Evolutionary conservation across 2,888 invertebrate species (phyloP), one percentile per base, ranked within the genome.

Genomic region (Sceliomorpha sp.): DNA sequence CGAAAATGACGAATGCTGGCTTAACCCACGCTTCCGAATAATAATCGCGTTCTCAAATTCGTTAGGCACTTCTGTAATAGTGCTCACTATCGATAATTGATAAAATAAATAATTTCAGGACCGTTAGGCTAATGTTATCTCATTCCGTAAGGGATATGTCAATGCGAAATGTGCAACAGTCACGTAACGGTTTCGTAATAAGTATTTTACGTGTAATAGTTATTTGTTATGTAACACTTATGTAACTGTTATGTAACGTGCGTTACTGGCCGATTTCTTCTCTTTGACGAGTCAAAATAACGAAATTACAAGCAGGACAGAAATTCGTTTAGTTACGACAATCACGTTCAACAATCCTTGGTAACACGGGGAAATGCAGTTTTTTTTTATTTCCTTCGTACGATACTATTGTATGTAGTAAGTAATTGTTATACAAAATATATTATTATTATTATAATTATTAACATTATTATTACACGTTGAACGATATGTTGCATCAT

Each of bases 401-500:
- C 66, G 48, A 34, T 42, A 14, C 51, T 59, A 45, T 12, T 40
- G 34, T 24, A 51, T 50, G 50, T 58, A 59, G 45, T 59, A 51
- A 59, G 59, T 66, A 58, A 42, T 66, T 8, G 40, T 66, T 53
- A 66, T 66, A 66, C 50, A 66, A 66, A 66, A 66, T 66, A 66
- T 66, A 66, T 66, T 40, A 34, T 34, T 37, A 48, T 58, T 32
- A 12, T 39, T 20, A 39, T 15, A 9, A 2, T n/a, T 44, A 55
- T 34, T 12, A 56, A 37, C 45, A 45, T 50, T 51, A 56, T 56
- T 55, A 50, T 64, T 56, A 56, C 50, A 34, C 51, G 45, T 58
- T 56, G 45, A 58, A 66, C 66, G 66, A 66, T 66, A 66, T 58
- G 66, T 66, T 58, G 47, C 51, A 45, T 66, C 55, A 37, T 47